These are phyloP conservation scores for Drosophila lini DNA, from an alignment of 1,140 invertebrate species.

Conservation along the genomic window DNA sequence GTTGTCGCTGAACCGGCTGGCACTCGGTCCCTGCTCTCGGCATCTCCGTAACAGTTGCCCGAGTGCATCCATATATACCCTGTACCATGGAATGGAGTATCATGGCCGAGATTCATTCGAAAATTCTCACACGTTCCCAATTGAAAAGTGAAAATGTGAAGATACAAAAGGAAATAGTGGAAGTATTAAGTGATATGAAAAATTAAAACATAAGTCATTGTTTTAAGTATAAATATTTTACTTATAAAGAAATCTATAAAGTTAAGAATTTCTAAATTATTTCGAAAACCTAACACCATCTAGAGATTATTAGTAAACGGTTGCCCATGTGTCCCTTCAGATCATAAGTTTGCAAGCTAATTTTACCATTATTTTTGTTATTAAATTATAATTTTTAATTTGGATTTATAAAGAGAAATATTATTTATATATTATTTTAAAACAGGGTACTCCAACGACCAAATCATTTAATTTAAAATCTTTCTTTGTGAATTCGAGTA, in stretches of 20 bases:
- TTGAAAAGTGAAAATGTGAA: not conserved
- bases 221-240: no score
- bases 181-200: no score
- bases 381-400: no score
- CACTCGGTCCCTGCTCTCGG: conserved; percentile 34
- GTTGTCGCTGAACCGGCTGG: conserved; percentile 62
- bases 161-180: not conserved
- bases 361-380: no score
- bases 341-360: no score
- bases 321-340: not conserved
- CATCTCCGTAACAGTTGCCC: conserved; percentile 33
- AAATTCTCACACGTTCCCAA: conserved; percentile 2
- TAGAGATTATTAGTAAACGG: not conserved
- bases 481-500: conserved; percentile 21
- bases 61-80: conserved; percentile 9
- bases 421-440: not conserved
- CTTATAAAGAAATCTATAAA: no score
- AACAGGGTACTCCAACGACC: conserved; percentile 5
- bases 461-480: not conserved
- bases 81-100: not conserved
- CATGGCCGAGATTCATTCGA: not conserved
- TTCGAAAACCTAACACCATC: no score
- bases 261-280: no score
- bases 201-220: not conserved
- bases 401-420: no score